These are phyloP conservation scores for Holothuria scabra DNA, from an alignment of 53 echinoderm and acorn worm species.

Conservation along the genomic window DNA sequence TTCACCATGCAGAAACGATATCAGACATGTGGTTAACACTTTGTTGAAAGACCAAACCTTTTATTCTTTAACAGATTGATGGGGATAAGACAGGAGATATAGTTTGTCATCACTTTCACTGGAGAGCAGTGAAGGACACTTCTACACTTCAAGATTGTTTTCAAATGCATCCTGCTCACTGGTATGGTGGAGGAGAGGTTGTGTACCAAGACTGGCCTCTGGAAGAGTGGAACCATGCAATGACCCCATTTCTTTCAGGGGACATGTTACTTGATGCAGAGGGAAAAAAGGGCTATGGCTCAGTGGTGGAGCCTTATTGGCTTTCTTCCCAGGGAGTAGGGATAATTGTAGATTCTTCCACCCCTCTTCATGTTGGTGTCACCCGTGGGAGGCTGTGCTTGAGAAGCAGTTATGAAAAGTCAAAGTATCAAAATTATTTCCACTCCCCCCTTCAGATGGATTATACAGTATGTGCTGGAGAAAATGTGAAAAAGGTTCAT, in stretches of 20 bases:
- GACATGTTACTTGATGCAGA: slow-evolving; percentile 62
- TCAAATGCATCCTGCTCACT: slow-evolving; percentile 66
- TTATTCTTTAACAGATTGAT: neutral
- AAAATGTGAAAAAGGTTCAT: slow-evolving; percentile 66
- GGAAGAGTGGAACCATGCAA: slow-evolving; percentile 69
- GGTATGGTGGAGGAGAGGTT: slow-evolving; percentile 83
- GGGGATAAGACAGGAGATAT: slow-evolving; percentile 17
- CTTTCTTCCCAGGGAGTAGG: slow-evolving; percentile 78
- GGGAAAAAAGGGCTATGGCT: slow-evolving; percentile 67
- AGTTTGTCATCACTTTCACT: slow-evolving; percentile 59
- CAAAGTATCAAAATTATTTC: slow-evolving; percentile 59
- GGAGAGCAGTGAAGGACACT: slow-evolving; percentile 44
- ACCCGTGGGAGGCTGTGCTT: slow-evolving; percentile 73
- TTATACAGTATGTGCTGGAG: slow-evolving; percentile 71
- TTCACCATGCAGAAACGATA: no score
- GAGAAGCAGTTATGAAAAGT: slow-evolving; percentile 60
- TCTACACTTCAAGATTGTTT: slow-evolving; percentile 73
- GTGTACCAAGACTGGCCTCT: slow-evolving; percentile 85
- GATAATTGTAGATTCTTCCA: slow-evolving; percentile 63
- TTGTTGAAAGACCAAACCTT: neutral
- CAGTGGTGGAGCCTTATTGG: slow-evolving; percentile 88
- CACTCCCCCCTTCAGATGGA: slow-evolving; percentile 48
- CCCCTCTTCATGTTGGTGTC: slow-evolving; percentile 81
- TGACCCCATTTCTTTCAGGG: slow-evolving; percentile 69
- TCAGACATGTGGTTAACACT: neutral